Percentiles rank a stretch among this genome's conserved stretches.
Evolutionary conservation across 2,888 invertebrate genomes (phyloP).

Genomic region (Drosophila pegasa): DNA sequence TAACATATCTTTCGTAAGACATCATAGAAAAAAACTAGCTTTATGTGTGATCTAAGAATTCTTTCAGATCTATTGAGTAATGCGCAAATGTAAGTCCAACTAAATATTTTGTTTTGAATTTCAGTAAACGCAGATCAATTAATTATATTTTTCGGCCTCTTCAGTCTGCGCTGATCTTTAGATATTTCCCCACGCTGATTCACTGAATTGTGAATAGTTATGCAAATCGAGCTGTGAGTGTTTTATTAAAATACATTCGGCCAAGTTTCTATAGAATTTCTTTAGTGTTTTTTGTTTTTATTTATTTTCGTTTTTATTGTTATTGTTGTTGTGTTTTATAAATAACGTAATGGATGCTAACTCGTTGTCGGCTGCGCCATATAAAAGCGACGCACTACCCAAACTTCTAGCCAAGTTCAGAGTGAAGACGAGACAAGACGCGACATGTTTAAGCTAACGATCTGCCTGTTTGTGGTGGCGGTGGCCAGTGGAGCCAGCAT

Average conservation of each 20-base stretch:
- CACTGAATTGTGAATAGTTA: slow-evolving; percentile 50
- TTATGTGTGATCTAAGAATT: slow-evolving; percentile 8
- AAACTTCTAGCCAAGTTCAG: slow-evolving; percentile 54
- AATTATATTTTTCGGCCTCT: slow-evolving; percentile 8
- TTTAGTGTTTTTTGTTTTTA: slow-evolving; percentile 42
- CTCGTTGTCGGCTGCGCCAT: slow-evolving; percentile 62
- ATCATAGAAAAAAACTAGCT: neutral
- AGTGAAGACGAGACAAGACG: slow-evolving; percentile 32
- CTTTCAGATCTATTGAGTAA: neutral
- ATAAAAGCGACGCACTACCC: slow-evolving; percentile 69
- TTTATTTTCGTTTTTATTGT: slow-evolving; percentile 23
- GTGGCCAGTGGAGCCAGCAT: slow-evolving; percentile 69
- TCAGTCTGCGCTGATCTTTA: neutral
- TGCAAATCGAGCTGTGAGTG: slow-evolving; percentile 71
- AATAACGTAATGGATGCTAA: slow-evolving; percentile 76
- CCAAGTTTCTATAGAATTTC: slow-evolving; percentile 72
- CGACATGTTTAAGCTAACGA: slow-evolving; percentile 73
- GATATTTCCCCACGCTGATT: slow-evolving; percentile 44
- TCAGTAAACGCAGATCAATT: neutral
- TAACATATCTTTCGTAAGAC: slow-evolving; percentile 25
- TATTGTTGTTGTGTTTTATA: slow-evolving; percentile 20
- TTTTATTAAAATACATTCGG: slow-evolving; percentile 64
- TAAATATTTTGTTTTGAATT: neutral
- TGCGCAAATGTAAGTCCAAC: neutral
- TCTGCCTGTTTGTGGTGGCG: slow-evolving; percentile 69